Percentiles rank a stretch among this genome's conserved stretches.
phyloP scores from a whole-genome alignment of 2,797 vertebrate species.

The Tinamus major region DNA sequence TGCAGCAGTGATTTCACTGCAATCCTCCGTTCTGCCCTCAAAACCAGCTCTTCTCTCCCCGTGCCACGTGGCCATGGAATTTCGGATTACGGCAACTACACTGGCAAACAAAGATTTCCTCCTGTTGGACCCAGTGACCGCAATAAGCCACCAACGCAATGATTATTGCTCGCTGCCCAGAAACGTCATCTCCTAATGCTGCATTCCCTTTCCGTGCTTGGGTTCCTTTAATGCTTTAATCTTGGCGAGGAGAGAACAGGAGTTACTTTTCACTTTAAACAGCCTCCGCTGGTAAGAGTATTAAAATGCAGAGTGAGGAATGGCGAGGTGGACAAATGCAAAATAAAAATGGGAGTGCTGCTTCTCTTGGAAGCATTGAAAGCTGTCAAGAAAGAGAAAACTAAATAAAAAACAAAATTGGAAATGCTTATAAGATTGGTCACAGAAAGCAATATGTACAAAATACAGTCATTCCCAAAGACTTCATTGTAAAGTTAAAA shows the following conservation, averaged over 20 bases:
- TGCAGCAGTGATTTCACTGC: not conserved
- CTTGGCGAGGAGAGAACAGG: not conserved
- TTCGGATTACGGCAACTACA: not conserved
- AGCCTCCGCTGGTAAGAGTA: not conserved
- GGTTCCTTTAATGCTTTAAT: slow-evolving; percentile 13
- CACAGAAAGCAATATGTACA: not conserved
- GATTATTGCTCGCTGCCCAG: slow-evolving; percentile 4
- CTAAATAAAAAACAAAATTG: not conserved
- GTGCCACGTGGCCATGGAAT: not conserved
- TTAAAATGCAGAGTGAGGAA: slow-evolving; percentile 47
- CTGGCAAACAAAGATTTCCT: not conserved
- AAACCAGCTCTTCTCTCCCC: not conserved
- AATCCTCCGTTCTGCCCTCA: not conserved
- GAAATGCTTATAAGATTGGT: not conserved
- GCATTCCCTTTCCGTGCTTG: not conserved
- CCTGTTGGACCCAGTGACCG: not conserved
- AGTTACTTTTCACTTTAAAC: slow-evolving; percentile 34
- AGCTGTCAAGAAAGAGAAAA: not conserved
- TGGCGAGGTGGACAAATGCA: not conserved
- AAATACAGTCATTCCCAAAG: not conserved
- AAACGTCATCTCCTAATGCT: not conserved
- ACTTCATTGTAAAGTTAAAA: not conserved
- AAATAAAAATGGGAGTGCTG: slow-evolving; percentile 9
- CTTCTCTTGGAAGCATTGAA: not conserved
- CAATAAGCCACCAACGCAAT: not conserved